Base-by-base conservation (phyloP, 2,113 vertebrate genomes). In the Myrmecobius fasciatus region DNA sequence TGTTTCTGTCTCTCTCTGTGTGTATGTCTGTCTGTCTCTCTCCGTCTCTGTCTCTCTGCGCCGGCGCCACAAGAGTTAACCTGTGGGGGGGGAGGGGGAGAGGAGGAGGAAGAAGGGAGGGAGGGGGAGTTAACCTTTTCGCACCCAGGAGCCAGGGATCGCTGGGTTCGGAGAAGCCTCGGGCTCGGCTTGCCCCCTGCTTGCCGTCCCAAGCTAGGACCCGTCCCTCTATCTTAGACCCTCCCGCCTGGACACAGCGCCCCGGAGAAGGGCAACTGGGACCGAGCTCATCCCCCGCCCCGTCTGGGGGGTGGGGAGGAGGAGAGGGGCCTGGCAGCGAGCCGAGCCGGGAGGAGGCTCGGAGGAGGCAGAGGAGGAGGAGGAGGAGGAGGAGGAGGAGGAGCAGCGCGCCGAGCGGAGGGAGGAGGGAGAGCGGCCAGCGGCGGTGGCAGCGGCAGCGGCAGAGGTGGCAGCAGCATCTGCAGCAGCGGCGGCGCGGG, bases 371-470 rank as follows among this genome's bases (percentile, higher is more conserved):
- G n/a, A n/a, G 95, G 97, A 93, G 93, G 96, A 97, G 94, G 97
- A 67, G 96, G 60, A 67, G 98, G 95, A 98, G 98, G 98, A 96
- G 94, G 97, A 97, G 94, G 97, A 97, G 98, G 95, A 98, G 98
- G 98, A 96, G 94, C 97, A 97, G 51, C 96, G 96, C 56, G 96
- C 97, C 94, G 97, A 75, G 95, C 83, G 93, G 97, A 96, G 93
- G 90, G 94, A n/a, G 93, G 89, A 60, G 9, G 92, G 97, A 53
- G 96, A 93, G 90, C 54, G 96, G 94, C 96, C 96, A 93, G 97
- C 97, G 96, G 96, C 96, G 91, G 96, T 92, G 96, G 94, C 94
- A 96, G 95, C 93, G 91, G 95, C 31, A 17, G 89, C 25, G 11
- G 89, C 89, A 89, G 88, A 14, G 36, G 89, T 25, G 22, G 60